Base-by-base conservation (phyloP, 2,888 invertebrate genomes). In the Cybosia mesomella region DNA sequence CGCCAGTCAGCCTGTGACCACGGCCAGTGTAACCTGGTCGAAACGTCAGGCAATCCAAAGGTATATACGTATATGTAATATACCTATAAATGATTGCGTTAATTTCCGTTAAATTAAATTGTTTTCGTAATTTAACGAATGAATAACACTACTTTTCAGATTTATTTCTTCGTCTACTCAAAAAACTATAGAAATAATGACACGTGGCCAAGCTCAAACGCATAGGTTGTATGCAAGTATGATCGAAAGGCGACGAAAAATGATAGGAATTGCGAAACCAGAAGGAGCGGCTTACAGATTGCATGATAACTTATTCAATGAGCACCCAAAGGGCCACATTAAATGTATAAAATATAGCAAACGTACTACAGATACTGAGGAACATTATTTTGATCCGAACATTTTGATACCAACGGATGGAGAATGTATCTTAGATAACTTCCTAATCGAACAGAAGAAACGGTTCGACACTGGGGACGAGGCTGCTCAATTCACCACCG, bases 211-310 rank as follows among this genome's bases (percentile, higher is more conserved):
- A 89, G 89, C 90, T 5, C 96, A 97, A 86, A 97, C 97, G 0
- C 98, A 98, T 83, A 88, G 95, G 70, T 89, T 97, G 53, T 98
- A 98, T 84, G 96, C 96, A 64, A 93, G 95, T 67, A 95, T 98
- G 39, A 96, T 97, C 67, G 92, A 95, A 0, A 95, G 96, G 58
- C 95, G 96, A 60, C 88, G 94, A 53, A 87, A 91, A 74, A 87
- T 90, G 84, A 72, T 90, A 68, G 88, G 87, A 0, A 55, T 94
- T 4, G 78, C 83, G 32, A 82, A 72, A 66, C 92, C 92, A 15
- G 79, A 85, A 64, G 89, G 87, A 63, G 92, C 92, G 7, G 86
- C 85, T 66, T 89, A 89, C 68, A 53, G 74, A n/a, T 84, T 80
- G 5, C 94, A 95, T 66, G 79, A 83, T 0, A 79, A 89, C 65